Conservation (phyloP, 1,140 invertebrate genomes). For the Pemphigus obesinymphae region DNA sequence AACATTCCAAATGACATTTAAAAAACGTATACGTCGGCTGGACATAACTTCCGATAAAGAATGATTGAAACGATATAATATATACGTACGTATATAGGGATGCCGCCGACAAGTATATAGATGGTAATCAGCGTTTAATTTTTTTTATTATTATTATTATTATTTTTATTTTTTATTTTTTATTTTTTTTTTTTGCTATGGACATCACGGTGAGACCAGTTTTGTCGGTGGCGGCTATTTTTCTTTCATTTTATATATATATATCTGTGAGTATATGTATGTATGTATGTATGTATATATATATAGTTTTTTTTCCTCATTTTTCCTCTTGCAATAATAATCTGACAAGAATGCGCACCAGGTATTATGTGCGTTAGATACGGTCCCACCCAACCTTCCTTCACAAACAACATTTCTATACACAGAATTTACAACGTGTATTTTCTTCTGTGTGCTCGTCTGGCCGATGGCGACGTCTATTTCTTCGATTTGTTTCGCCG, state of each 20-base stretch:
- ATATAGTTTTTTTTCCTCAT: conserved; percentile 9
- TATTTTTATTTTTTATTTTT: no score
- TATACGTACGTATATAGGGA: background rate
- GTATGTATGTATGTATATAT: background rate
- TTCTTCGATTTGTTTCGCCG: background rate
- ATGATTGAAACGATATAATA: conserved; percentile 4
- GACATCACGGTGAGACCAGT: conserved; percentile 36
- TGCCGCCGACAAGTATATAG: background rate
- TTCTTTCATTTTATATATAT: conserved; percentile 34
- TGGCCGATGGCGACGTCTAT: conserved; percentile 21
- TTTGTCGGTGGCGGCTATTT: conserved; percentile 37
- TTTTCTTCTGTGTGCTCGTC: conserved; percentile 19
- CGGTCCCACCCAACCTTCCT: conserved; percentile 37
- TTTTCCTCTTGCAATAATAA: conserved; percentile 39
- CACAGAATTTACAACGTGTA: background rate
- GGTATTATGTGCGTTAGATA: conserved; percentile 41
- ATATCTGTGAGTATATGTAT: background rate
- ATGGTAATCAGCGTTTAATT: conserved; percentile 39
- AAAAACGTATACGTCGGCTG: conserved; percentile 2
- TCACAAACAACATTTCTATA: conserved; percentile 40
- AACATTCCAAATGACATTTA: conserved; percentile 21
- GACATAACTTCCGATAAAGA: conserved; percentile 39
- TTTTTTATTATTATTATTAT: no score
- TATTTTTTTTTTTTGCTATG: conserved; percentile 36
- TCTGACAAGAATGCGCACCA: conserved; percentile 41